phyloP scores from a whole-genome alignment of 2,113 vertebrate species.

The Rattus norvegicus region DNA sequence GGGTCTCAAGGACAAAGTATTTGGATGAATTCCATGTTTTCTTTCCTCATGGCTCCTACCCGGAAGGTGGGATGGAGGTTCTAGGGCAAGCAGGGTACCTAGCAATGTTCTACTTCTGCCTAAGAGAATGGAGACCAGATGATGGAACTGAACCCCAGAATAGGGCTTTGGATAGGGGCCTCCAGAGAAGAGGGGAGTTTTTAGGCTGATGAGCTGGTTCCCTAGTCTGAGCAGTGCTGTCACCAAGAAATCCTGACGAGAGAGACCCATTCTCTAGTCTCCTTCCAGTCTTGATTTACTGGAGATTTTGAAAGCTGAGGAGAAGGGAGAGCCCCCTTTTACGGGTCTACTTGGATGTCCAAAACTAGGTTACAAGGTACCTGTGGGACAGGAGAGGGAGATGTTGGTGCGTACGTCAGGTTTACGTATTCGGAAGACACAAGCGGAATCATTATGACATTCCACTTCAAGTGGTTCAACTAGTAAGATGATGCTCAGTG shows the following conservation, averaged over 20 bases:
- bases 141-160: neutral
- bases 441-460: neutral
- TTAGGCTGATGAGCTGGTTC: no score
- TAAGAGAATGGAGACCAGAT: neutral
- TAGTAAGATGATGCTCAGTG: neutral
- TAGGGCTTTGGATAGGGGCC: neutral
- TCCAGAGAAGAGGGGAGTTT: neutral
- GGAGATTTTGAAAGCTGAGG: neutral
- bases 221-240: neutral
- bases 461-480: neutral
- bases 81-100: neutral
- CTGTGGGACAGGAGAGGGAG: neutral
- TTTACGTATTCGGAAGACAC: slow-evolving; percentile 38
- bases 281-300: neutral
- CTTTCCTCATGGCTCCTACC: neutral
- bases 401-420: neutral
- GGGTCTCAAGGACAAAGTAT: neutral
- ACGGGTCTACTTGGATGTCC: neutral
- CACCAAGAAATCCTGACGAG: neutral
- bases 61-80: neutral
- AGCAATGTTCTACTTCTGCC: neutral
- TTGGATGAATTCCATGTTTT: neutral
- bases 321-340: neutral
- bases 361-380: neutral
- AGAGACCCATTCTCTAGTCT: neutral